These are phyloP conservation scores for Hylaeus volcanicus DNA, from an alignment of 1,140 invertebrate genomes.

Conservation along the genomic window DNA sequence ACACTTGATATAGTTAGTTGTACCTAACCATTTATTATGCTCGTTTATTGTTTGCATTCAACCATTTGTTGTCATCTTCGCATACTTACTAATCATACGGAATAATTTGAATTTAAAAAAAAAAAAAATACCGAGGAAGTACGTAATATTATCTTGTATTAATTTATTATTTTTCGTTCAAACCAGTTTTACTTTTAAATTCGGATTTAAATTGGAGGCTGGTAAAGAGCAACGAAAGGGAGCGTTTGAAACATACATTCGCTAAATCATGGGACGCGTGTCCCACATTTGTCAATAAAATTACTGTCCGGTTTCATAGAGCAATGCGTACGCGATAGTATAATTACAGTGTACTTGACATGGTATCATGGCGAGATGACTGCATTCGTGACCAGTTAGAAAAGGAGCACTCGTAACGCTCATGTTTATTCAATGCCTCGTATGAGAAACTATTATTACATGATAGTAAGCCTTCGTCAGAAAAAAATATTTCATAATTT, in stretches of 20 bases:
- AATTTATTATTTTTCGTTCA: no score
- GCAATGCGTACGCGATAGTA: conserved; percentile 26
- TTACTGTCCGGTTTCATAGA: conserved; percentile 22
- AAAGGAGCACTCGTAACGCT: neutral
- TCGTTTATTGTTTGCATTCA: no score
- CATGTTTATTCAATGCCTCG: neutral
- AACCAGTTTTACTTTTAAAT: neutral
- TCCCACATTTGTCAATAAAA: conserved; percentile 39
- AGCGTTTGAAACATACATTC: neutral
- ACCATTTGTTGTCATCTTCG: no score
- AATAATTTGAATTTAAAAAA: no score
- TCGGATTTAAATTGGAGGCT: neutral
- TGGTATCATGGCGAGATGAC: conserved; percentile 14
- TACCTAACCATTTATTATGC: no score
- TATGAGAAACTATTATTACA: no score
- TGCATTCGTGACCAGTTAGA: neutral
- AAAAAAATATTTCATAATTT: no score
- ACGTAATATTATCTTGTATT: no score
- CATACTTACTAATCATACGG: no score
- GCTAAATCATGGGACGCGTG: conserved; percentile 3
- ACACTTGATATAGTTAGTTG: no score
- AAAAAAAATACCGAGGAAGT: no score
- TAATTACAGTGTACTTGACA: conserved; percentile 48
- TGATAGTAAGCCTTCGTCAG: no score
- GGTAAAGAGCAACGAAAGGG: neutral